Conservation (phyloP, 1,140 invertebrate genomes). For the Lucilia sericata region DNA sequence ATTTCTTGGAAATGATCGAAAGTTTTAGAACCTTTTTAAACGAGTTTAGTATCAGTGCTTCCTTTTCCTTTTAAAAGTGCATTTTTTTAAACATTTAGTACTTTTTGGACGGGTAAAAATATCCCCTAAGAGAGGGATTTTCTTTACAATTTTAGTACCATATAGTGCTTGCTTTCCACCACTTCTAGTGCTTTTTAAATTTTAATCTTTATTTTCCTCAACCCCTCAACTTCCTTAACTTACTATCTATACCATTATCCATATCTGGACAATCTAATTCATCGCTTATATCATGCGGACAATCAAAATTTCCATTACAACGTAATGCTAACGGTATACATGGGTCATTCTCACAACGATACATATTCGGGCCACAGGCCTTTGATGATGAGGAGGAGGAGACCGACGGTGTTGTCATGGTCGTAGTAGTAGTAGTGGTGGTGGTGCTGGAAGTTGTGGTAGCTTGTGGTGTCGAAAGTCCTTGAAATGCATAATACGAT, state of each 20-base stretch:
- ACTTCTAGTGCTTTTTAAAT: neutral
- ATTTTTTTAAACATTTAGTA: too few relatives aligned
- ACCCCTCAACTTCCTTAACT: conserved; percentile 47
- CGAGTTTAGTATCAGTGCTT: neutral
- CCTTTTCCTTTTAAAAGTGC: neutral
- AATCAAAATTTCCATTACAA: conserved; percentile 75
- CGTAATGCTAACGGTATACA: conserved; percentile 72
- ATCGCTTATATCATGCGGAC: conserved; percentile 76
- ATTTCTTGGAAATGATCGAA: too few relatives aligned
- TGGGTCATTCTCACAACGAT: conserved; percentile 76
- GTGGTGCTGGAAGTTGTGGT: neutral
- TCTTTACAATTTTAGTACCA: too few relatives aligned
- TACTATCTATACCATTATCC: conserved; percentile 64
- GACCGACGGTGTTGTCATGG: neutral
- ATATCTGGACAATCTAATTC: conserved; percentile 73
- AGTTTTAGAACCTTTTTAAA: neutral
- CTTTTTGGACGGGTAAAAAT: too few relatives aligned
- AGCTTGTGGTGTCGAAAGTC: neutral
- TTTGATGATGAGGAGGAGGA: neutral
- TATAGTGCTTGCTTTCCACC: neutral
- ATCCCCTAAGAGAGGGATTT: too few relatives aligned
- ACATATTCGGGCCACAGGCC: conserved; percentile 66
- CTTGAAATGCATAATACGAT: conserved; percentile 41
- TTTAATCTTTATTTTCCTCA: neutral
- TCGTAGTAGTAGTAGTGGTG: neutral